Evolutionary conservation across 2,113 vertebrate species (phyloP).

Genomic region (Regulus satrapa): DNA sequence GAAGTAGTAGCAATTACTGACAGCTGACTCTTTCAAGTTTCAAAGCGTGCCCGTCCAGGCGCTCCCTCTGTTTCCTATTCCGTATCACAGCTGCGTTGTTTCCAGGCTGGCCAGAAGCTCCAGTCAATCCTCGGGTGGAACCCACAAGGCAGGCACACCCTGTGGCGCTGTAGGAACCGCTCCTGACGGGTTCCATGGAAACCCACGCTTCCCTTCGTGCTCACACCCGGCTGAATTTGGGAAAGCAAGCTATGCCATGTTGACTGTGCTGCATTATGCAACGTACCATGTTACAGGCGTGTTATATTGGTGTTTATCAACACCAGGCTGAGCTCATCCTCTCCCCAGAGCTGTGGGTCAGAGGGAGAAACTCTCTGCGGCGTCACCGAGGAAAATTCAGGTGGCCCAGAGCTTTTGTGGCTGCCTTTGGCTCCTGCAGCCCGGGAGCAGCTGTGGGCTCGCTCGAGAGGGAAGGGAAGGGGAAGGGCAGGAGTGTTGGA

Average conservation of each 20-base stretch:
- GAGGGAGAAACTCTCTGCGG: not conserved
- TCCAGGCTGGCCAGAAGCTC: not conserved
- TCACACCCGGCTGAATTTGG: not conserved
- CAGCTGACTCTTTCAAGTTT: not conserved
- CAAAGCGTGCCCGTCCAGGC: not conserved
- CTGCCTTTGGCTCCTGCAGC: not conserved
- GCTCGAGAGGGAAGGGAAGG: not conserved
- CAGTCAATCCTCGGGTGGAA: not conserved
- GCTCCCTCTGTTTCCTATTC: not conserved
- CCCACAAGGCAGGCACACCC: not conserved
- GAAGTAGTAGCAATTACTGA: not conserved
- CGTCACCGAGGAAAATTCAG: not conserved
- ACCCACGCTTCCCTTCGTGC: not conserved
- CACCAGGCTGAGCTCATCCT: not conserved
- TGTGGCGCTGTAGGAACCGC: not conserved
- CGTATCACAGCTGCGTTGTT: rapidly evolving
- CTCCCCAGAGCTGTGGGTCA: not conserved
- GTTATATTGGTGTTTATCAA: not conserved
- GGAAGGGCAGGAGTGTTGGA: not conserved
- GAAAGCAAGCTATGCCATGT: not conserved
- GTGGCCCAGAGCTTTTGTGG: not conserved
- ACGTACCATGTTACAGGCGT: not conserved
- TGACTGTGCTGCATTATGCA: not conserved
- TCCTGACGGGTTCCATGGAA: not conserved
- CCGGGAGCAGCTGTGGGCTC: rapidly evolving